Base-by-base conservation (phyloP, 2,797 vertebrate species). In the Semaprochilodus insignis region DNA sequence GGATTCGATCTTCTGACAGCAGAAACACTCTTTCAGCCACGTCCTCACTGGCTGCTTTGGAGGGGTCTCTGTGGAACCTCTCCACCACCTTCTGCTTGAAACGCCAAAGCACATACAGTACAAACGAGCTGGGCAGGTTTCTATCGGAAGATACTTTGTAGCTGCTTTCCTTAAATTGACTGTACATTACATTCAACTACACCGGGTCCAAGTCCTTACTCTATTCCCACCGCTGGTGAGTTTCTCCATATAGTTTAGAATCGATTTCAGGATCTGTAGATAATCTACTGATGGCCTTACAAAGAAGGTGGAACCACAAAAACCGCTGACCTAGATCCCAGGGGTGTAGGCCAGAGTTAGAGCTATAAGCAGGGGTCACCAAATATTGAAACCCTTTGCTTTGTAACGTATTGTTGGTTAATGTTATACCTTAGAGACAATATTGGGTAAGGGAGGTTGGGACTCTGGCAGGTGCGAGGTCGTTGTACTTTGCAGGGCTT, bases 11-110 rank as follows among this genome's bases (percentile, higher is more conserved):
- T 8, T 96, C 93, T 0, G 31, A 0, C 4, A 95, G 87, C 72
- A 92, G 85, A 74, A 96, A 97, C 74, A 89, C n/a, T 0, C 93
- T 87, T 82, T 97, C 94, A 0, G 94, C 94, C 77, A 96, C 83
- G 0, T 97, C 95, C 81, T 95, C 92, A 0, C 94, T 90, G 0
- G 94, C 94, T 1, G 89, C 86, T 83, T 94, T 95, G 0, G 67
- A 81, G 0, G 48, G 86, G 85, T 97, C 94, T 86, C 95, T 93
- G 73, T 80, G 83, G 88, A 96, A 97, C 63, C 78, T 83, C 85
- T 96, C 96, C 1, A 90, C 94, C 87, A 97, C 95, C 91, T 93
- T 93, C 96, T 97, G 76, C 91, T 93, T 77, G 44, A 75, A 74
- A 66, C 25, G 17, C 5, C 83, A 62, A 14, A 7, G 27, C 54